A percentile compares a stretch with the other conserved stretches of the same genome.
phyloP scores from a whole-genome alignment of 2,888 invertebrate species.

The Calephelis perditalis region DNA sequence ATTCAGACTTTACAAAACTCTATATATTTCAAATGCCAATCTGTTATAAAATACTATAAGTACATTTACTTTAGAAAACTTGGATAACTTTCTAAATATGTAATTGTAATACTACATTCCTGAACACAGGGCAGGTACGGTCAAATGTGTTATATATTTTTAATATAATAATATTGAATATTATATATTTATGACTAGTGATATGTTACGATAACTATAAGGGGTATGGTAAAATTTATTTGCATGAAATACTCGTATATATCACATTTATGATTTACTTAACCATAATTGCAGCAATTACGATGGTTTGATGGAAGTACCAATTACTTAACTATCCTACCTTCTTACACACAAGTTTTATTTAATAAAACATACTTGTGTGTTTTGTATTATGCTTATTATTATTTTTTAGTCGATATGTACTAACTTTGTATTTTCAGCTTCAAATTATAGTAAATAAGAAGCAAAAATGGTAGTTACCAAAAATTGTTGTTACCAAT shows the following conservation, averaged over 20 bases:
- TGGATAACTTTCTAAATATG: slow-evolving; percentile 22
- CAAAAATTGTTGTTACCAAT: too few species aligned
- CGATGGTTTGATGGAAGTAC: too few species aligned
- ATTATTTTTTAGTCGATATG: too few species aligned
- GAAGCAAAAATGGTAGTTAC: too few species aligned
- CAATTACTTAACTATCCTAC: too few species aligned
- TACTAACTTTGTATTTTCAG: too few species aligned
- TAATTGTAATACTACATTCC: slow-evolving; percentile 42
- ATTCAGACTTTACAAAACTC: slow-evolving; percentile 59
- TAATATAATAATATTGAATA: slow-evolving; percentile 47
- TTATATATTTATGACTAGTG: slow-evolving; percentile 70
- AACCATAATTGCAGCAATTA: slow-evolving; percentile 5
- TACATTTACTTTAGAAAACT: slow-evolving; percentile 17
- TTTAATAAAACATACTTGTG: too few species aligned
- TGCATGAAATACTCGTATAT: slow-evolving; percentile 29
- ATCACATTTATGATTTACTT: slow-evolving; percentile 20
- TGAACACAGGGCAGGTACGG: slow-evolving; percentile 76
- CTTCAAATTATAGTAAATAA: too few species aligned
- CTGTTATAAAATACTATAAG: slow-evolving; percentile 13
- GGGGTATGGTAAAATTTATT: slow-evolving; percentile 56
- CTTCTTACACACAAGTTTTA: too few species aligned
- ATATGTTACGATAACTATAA: slow-evolving; percentile 73
- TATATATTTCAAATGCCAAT: slow-evolving; percentile 22
- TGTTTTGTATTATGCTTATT: too few species aligned
- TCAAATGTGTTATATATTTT: slow-evolving; percentile 43